Evolutionary conservation across 2,113 vertebrate genomes (phyloP).

Genomic region (Heliornis fulica): DNA sequence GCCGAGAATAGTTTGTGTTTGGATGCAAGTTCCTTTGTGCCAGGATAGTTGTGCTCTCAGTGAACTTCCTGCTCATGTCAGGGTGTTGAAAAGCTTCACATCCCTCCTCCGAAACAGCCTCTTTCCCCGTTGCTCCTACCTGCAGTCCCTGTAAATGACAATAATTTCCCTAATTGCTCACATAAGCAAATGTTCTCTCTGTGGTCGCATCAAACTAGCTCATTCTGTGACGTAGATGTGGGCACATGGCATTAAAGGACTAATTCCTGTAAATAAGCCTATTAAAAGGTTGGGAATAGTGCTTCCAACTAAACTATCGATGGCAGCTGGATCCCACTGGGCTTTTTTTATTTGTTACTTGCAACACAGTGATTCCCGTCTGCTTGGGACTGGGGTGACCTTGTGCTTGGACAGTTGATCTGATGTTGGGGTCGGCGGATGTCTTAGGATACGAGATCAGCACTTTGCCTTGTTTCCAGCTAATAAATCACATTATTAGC

Average conservation of each 20-base stretch:
- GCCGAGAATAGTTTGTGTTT: too few relatives aligned
- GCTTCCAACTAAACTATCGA: neutral
- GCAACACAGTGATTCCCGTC: rapidly evolving
- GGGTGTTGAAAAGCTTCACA: neutral
- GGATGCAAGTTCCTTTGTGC: neutral
- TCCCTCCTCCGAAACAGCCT: neutral
- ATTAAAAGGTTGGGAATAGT: conserved; percentile 9
- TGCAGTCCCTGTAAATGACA: neutral
- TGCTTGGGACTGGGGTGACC: neutral
- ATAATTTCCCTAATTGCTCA: conserved; percentile 25
- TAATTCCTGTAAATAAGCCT: conserved; percentile 34
- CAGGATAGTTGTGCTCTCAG: neutral
- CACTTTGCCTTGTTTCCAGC: neutral
- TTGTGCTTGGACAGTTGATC: neutral
- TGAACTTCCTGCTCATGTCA: neutral
- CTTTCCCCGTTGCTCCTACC: neutral
- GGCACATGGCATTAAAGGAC: neutral
- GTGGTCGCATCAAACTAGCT: neutral
- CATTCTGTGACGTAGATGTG: neutral
- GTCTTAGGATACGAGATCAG: neutral
- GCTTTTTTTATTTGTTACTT: neutral
- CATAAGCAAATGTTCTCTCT: conserved; percentile 21
- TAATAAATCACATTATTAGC: neutral
- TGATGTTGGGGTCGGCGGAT: rapidly evolving
- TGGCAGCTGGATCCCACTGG: neutral